These are phyloP conservation scores for Leptopilina syphax DNA, from an alignment of 2,888 invertebrate species.

Conservation along the genomic window DNA sequence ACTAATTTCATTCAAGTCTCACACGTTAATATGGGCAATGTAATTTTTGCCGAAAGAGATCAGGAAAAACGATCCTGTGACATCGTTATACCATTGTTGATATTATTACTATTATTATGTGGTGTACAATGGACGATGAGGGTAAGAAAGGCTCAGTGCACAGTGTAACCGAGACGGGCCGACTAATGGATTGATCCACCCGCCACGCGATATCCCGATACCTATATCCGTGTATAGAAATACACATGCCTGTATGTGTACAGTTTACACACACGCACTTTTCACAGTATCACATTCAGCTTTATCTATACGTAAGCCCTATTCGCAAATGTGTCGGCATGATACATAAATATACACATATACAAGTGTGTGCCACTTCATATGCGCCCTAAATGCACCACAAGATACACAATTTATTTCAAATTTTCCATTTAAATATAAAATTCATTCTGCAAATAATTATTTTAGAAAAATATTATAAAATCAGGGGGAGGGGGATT, in stretches of 20 bases:
- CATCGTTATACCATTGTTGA: conserved; percentile 49
- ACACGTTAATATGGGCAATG: conserved; percentile 14
- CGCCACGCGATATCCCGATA: conserved; percentile 65
- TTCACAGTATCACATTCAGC: conserved; percentile 49
- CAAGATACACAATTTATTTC: conserved; percentile 14
- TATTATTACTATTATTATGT: conserved; percentile 53
- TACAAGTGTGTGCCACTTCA: background rate
- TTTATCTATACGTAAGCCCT: conserved; percentile 44
- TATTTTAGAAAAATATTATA: conserved; percentile 10
- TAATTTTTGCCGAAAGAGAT: conserved; percentile 19
- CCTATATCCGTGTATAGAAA: conserved; percentile 59
- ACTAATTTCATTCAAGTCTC: background rate
- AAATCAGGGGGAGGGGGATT: too few relatives aligned
- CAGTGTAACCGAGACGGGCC: conserved; percentile 66
- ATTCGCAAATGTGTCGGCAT: conserved; percentile 37
- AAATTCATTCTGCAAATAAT: background rate
- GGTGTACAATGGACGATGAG: conserved; percentile 54
- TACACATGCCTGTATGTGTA: conserved; percentile 40
- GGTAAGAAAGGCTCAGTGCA: conserved; percentile 59
- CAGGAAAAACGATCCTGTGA: conserved; percentile 34
- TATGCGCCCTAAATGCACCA: conserved; percentile 20
- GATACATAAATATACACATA: too few relatives aligned
- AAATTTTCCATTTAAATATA: conserved; percentile 6
- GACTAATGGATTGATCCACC: conserved; percentile 71
- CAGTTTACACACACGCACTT: conserved; percentile 39